Evolutionary conservation across 1,140 invertebrate genomes (phyloP), one percentile per base, ranked within the genome.

Genomic region (Cyphomyrmex costatus): DNA sequence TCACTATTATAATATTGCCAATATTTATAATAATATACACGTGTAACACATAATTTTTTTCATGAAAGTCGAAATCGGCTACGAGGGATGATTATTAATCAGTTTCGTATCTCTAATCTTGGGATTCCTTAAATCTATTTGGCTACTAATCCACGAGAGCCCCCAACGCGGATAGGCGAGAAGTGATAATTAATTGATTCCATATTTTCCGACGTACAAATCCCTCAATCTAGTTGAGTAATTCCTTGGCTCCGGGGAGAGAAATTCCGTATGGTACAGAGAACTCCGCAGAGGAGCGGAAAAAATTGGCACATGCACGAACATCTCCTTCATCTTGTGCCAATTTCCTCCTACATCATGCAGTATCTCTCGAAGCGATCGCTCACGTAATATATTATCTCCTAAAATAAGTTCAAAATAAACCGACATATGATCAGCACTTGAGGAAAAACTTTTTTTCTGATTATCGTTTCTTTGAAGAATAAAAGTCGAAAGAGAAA

Each of bases 101-200:
- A 73, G 24, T 49, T 36, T 74, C 36, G 36, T 74, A 49, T 46
- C 53, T 66, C 53, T 49, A 60, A 46, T 82, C 51, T 61, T 33
- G 12, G 79, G 70, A 14, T 74, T 60, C 79, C 68, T 60, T 73
- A 83, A 83, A 83, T 83, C 79, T 82, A 82, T 82, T 71, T 33
- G 16, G 68, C 24, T 83, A 42, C 24, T 83, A 42, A 83, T 83
- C 53, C 68, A 21, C 33, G 30, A 42, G 83, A 46, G 46, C 42
- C 27, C 33, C 51, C 51, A 16, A 56, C 24, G 51, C 36, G 36
- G 30, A 3, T 30, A 61, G 19, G 36, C 79, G 24, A 61, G 68
- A 83, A 83, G 53, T 21, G 79, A 60, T 74, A 83, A 83, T 83
- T 83, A 83, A 83, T 83, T n/a, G 79, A 83, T 74, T 83, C 79